Conservation (phyloP, 35 echinoderm and acorn worm species). For the Ophioderma brevispina region DNA sequence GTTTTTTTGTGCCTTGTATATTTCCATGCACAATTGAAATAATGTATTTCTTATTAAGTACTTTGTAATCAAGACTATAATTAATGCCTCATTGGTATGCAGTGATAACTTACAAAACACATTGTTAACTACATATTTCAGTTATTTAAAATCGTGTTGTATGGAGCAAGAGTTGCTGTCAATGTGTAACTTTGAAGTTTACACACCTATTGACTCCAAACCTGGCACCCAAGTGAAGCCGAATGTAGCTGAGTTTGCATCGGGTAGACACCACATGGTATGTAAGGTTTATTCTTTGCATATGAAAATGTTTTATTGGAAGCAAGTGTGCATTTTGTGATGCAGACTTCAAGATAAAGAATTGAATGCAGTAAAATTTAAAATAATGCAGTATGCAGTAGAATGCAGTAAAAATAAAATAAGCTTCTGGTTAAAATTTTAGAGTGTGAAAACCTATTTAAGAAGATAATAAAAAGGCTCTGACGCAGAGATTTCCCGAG, state of each 20-base stretch:
- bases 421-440: not conserved
- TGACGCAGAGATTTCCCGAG: too few species aligned
- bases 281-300: not conserved
- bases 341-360: not conserved
- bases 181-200: constrained; percentile 83
- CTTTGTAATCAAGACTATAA: too few species aligned
- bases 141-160: constrained; percentile 85
- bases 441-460: not conserved
- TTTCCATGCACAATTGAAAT: too few species aligned
- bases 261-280: constrained; percentile 78
- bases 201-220: constrained; percentile 72
- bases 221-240: constrained; percentile 24
- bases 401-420: too few species aligned
- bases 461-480: too few species aligned
- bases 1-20: too few species aligned
- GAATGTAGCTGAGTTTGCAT: constrained; percentile 41
- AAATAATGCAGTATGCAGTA: too few species aligned
- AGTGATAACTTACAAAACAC: too few species aligned
- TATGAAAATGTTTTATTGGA: not conserved
- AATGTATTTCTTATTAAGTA: too few species aligned
- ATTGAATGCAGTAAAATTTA: not conserved
- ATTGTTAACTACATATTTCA: too few species aligned
- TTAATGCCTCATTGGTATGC: too few species aligned
- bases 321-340: not conserved
- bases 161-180: constrained; percentile 92